A percentile compares a stretch with the other conserved stretches of the same genome.
Evolutionary conservation across 2,888 invertebrate genomes (phyloP).

Genomic region (Cryptophagus acutangulus): DNA sequence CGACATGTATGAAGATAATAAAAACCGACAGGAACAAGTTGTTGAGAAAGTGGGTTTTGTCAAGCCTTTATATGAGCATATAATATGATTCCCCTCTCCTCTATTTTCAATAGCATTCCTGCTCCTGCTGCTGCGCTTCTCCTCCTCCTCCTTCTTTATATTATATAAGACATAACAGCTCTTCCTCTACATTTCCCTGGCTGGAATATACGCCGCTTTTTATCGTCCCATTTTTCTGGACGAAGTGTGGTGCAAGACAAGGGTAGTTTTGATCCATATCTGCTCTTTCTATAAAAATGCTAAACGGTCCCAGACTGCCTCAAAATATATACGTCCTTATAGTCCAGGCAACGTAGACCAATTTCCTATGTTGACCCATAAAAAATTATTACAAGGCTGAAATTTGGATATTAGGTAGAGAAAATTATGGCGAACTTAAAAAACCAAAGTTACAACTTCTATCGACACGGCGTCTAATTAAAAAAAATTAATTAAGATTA

Average conservation of each 20-base stretch:
- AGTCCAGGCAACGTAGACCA: too few species aligned
- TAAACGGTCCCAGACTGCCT: conserved; percentile 27
- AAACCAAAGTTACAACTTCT: too few species aligned
- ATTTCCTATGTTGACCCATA: too few species aligned
- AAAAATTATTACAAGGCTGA: too few species aligned
- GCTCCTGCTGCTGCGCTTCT: background rate
- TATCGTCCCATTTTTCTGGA: conserved; percentile 31
- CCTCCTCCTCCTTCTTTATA: too few species aligned
- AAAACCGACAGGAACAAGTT: conserved; percentile 7
- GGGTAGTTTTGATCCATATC: conserved; percentile 35
- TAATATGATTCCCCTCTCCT: conserved; percentile 9
- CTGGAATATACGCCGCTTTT: conserved; percentile 28
- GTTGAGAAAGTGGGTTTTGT: conserved; percentile 6
- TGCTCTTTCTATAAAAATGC: conserved; percentile 33
- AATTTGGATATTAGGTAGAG: too few species aligned
- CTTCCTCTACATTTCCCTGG: conserved; percentile 26
- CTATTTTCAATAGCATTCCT: conserved; percentile 5
- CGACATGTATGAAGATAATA: conserved; percentile 5
- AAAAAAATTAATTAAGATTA: too few species aligned
- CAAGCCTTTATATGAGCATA: conserved; percentile 12
- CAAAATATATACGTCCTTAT: conserved; percentile 24
- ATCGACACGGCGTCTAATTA: too few species aligned
- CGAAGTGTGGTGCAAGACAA: conserved; percentile 33
- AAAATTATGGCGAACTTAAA: too few species aligned
- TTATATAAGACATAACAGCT: conserved; percentile 16